Evolutionary conservation across 2,888 invertebrate species (phyloP).

Genomic region (Dorcus parallelipipedus): DNA sequence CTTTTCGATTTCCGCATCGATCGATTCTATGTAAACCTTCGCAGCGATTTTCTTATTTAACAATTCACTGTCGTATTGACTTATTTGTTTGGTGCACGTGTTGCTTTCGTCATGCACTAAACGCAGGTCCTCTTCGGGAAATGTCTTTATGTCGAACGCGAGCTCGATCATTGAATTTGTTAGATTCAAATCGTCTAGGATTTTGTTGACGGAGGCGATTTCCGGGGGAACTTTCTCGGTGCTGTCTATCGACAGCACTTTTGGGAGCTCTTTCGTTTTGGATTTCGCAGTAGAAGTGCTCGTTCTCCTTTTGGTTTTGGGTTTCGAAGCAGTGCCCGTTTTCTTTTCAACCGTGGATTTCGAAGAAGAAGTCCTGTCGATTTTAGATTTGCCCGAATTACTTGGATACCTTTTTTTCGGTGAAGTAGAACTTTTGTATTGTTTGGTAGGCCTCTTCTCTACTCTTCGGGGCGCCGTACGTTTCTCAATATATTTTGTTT

Average conservation of each 20-base stretch:
- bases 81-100: constrained; percentile 15
- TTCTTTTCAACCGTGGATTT: too few relatives aligned
- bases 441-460: too few relatives aligned
- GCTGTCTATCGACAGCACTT: too few relatives aligned
- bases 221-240: too few relatives aligned
- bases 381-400: too few relatives aligned
- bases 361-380: too few relatives aligned
- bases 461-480: too few relatives aligned
- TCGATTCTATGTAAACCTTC: constrained; percentile 32
- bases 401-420: too few relatives aligned
- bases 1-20: constrained; percentile 29
- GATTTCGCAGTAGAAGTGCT: too few relatives aligned
- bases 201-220: too few relatives aligned
- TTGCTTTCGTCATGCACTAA: constrained; percentile 19
- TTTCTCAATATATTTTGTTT: background rate
- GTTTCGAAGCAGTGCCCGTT: background rate
- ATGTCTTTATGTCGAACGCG: constrained; percentile 17
- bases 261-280: too few relatives aligned
- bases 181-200: constrained; percentile 6
- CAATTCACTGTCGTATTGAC: constrained; percentile 27
- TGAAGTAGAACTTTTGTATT: too few relatives aligned
- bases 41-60: constrained; percentile 29
- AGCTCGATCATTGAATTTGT: constrained; percentile 10
- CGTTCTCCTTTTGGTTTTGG: background rate
- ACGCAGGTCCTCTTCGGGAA: constrained; percentile 15